Conservation (phyloP, 2,888 invertebrate species). For the Thelaira solivaga region DNA sequence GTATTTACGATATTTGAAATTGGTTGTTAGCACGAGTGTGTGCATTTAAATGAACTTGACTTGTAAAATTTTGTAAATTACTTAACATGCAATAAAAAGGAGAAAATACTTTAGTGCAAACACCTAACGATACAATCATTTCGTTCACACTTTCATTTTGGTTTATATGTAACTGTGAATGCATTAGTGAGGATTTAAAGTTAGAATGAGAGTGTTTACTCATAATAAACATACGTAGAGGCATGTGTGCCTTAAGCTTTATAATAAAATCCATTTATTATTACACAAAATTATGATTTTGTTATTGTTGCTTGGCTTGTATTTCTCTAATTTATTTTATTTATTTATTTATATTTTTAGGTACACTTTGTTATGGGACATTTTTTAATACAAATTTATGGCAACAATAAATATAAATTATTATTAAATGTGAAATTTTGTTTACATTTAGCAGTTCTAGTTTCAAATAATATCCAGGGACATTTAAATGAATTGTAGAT, state of each 20-base stretch:
- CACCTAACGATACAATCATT: no score
- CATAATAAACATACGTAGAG: no score
- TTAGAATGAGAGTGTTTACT: no score
- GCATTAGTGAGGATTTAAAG: neutral
- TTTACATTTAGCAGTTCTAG: conserved; percentile 21
- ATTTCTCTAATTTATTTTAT: conserved; percentile 44
- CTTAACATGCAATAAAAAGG: neutral
- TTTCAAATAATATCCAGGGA: no score
- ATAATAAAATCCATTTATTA: conserved; percentile 46
- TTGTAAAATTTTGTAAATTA: conserved; percentile 33
- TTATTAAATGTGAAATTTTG: conserved; percentile 55
- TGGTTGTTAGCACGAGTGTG: neutral
- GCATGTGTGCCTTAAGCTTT: conserved; percentile 18
- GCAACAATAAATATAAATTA: conserved; percentile 61
- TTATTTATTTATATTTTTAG: conserved; percentile 51
- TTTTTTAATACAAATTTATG: conserved; percentile 61
- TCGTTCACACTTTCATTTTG: neutral
- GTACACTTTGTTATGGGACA: conserved; percentile 54
- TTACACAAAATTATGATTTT: conserved; percentile 36
- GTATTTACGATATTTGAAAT: neutral
- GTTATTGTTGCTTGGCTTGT: conserved; percentile 19
- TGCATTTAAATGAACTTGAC: conserved; percentile 25
- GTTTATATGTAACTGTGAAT: neutral
- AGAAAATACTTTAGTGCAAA: neutral
- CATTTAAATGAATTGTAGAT: neutral